Percentiles rank a stretch among this genome's conserved stretches.
Evolutionary conservation across 2,888 invertebrate species (phyloP).

Genomic region (Agrochola circellaris): DNA sequence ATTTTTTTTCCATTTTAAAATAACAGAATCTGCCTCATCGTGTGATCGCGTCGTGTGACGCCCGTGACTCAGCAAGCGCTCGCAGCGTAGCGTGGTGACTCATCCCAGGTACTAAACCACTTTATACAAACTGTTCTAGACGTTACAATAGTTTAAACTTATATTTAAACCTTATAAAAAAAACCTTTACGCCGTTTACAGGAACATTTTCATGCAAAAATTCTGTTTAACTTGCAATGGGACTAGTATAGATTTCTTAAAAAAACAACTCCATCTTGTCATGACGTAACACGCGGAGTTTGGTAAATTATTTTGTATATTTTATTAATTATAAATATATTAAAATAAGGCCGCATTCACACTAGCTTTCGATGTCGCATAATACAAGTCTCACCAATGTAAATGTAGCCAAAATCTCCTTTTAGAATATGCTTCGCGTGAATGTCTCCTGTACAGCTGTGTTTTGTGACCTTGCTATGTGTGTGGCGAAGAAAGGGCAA

Average conservation of each 20-base stretch:
- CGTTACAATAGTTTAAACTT: constrained; percentile 83
- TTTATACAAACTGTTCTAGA: constrained; percentile 74
- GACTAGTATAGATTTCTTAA: constrained; percentile 87
- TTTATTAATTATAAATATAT: constrained; percentile 76
- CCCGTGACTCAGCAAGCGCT: constrained; percentile 67
- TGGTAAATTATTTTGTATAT: constrained; percentile 76
- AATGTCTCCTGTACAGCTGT: constrained; percentile 61
- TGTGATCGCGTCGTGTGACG: constrained; percentile 59
- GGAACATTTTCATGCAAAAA: constrained; percentile 89
- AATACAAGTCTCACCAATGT: constrained; percentile 84
- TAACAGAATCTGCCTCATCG: constrained; percentile 74
- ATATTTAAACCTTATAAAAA: constrained; percentile 82
- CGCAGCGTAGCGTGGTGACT: constrained; percentile 73
- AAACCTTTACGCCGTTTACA: constrained; percentile 88
- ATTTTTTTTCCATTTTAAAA: constrained; percentile 74
- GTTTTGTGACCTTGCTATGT: constrained; percentile 80
- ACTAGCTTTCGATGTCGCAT: constrained; percentile 86
- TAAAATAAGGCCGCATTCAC: constrained; percentile 87
- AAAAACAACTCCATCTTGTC: constrained; percentile 76
- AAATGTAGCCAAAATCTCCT: constrained; percentile 85
- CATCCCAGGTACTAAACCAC: constrained; percentile 67
- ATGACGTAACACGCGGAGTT: constrained; percentile 79
- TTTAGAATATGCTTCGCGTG: constrained; percentile 81
- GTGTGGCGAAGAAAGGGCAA: constrained; percentile 28
- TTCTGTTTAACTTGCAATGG: constrained; percentile 89